A percentile compares a stretch with the other conserved stretches of the same genome.
phyloP scores from a whole-genome alignment of 1,140 invertebrate species.

The Latrodectus geometricus region DNA sequence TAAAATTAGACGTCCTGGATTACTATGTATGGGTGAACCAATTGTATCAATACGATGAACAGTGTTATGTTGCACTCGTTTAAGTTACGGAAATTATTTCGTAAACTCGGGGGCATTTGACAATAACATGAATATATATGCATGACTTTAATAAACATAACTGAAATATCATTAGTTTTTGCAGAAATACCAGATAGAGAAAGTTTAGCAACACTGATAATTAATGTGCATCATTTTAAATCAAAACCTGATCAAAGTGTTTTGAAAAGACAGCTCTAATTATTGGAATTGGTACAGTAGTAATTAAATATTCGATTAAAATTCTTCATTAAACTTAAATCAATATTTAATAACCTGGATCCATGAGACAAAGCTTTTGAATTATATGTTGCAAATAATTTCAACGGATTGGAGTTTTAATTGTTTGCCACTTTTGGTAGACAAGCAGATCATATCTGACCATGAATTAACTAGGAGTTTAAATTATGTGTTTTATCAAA shows the following conservation, averaged over 20 bases:
- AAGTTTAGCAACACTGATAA: conserved; percentile 28
- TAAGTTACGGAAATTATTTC: conserved; percentile 9
- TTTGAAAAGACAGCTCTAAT: conserved; percentile 52
- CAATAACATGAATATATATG: not conserved
- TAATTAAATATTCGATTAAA: conserved; percentile 48
- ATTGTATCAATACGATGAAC: conserved; percentile 22
- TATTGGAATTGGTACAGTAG: conserved; percentile 33
- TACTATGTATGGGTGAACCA: conserved; percentile 16
- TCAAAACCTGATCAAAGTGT: conserved; percentile 18
- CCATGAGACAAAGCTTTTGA: conserved; percentile 50
- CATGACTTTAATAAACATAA: not conserved
- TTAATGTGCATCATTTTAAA: conserved; percentile 1
- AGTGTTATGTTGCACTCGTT: conserved; percentile 26
- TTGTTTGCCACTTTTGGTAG: not conserved
- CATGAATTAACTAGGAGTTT: conserved; percentile 53
- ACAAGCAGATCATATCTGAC: conserved; percentile 24
- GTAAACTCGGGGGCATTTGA: not conserved
- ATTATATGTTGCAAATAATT: conserved; percentile 59
- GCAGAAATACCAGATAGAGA: not conserved
- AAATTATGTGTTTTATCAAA: conserved; percentile 21
- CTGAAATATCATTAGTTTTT: not conserved
- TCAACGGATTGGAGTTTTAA: not conserved
- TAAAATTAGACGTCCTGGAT: conserved; percentile 16
- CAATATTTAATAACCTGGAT: conserved; percentile 4
- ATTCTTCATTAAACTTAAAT: conserved; percentile 25